Conservation (phyloP, 2,888 invertebrate genomes). For the Hemicrepidius hirtus region DNA sequence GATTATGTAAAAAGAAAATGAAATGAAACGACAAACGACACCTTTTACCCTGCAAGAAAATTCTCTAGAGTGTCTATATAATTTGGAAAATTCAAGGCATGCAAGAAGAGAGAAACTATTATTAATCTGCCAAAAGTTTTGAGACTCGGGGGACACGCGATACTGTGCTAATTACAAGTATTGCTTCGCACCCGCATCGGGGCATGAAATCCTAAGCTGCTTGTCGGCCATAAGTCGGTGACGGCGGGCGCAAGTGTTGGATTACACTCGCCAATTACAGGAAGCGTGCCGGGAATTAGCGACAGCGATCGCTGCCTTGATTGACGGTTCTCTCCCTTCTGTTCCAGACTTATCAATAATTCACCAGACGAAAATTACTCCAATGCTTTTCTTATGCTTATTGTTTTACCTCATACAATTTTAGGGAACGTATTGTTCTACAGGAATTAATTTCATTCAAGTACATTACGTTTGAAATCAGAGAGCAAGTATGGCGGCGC, state of each 20-base stretch:
- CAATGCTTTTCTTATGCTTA: constrained; percentile 34
- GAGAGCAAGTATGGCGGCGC: too few species aligned
- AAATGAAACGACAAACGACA: not conserved
- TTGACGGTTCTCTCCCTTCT: constrained; percentile 57
- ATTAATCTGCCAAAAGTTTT: constrained; percentile 51
- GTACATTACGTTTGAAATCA: not conserved
- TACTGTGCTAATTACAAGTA: constrained; percentile 60
- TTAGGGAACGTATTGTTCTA: not conserved
- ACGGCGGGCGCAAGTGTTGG: constrained; percentile 65
- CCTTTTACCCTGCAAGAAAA: not conserved
- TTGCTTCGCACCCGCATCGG: constrained; percentile 57
- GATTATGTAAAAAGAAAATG: too few species aligned
- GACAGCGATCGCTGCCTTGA: constrained; percentile 60
- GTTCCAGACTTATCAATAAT: constrained; percentile 51
- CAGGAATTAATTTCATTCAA: not conserved
- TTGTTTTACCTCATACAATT: not conserved
- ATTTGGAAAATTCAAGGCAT: constrained; percentile 13
- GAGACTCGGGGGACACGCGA: constrained; percentile 50
- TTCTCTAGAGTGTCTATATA: not conserved
- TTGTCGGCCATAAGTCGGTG: constrained; percentile 64
- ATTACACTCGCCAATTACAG: constrained; percentile 70
- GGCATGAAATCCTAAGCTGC: constrained; percentile 70
- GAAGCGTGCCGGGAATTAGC: constrained; percentile 68
- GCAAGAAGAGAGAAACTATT: constrained; percentile 38
- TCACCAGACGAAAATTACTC: constrained; percentile 43